Evolutionary conservation across 2,888 invertebrate genomes (phyloP), one percentile per base, ranked within the genome.

Genomic region (Mactromeris polynyma): DNA sequence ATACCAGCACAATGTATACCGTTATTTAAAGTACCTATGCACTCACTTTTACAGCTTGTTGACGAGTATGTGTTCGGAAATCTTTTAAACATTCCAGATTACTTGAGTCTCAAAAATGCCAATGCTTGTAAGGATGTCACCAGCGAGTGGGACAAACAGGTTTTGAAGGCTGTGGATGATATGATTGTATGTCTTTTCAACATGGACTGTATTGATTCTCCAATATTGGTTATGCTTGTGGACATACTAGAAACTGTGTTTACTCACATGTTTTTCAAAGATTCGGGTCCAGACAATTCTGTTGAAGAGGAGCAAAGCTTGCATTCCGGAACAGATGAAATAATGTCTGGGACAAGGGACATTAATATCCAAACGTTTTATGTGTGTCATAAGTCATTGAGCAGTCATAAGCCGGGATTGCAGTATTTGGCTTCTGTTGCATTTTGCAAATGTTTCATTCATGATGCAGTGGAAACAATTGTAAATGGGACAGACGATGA

Each of bases 1-100:
- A 54, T 84, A 42, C 54, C 78, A 14, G 2, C 31, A n/a, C 31
- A 51, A 14, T 84, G 21, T 14, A 38, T 78, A 4, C 7, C 19
- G 3, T 78, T 46, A 31, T 84, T 54, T 54, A 84, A 84, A 77
- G 84, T 78, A 26, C 84, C 84, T 26, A 3, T 84, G 31, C 21
- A 36, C 9, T 26, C 31, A 3, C 21, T 78, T 46, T 26, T 84
- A 21, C 77, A 54, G 54, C n/a, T n/a, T 36, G n/a, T 84, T 2
- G 84, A 84, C 17, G 51, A 19, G 2, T 38, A 84, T 2, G 19
- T 78, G 14, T 54, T 51, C 17, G 36, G 11, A 7, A 69, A 19
- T 73, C 17, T 83, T 6, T 40, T 83, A 6, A 17, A 14, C 1
- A 69, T 36, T 73, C 2, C 2, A 31, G 26, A 83, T 33, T 21